Conservation (phyloP, 37 sponge, comb jelly and placozoan species). For the Ianthella basta region DNA sequence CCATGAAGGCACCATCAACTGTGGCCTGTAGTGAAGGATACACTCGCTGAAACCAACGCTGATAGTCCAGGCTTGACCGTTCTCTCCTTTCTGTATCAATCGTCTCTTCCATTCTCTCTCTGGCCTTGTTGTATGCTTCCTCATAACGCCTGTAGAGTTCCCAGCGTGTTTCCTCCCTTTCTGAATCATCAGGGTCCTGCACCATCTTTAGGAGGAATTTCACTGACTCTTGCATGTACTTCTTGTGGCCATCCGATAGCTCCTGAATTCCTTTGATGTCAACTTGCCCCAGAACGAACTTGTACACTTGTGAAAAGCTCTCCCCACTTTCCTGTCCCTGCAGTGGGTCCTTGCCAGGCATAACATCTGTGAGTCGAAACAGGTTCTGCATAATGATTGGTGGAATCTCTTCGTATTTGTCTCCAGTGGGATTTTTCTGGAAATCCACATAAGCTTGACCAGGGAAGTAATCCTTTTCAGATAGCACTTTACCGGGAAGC, state of each 20-base stretch:
- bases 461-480: conserved; percentile 57
- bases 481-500: conserved; percentile 64
- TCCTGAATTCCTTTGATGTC: conserved; percentile 26
- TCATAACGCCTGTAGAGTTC: conserved; percentile 39
- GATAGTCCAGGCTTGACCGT: conserved; percentile 22
- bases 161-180: conserved; percentile 29
- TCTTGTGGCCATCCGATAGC: background rate
- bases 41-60: conserved; percentile 55
- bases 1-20: conserved; percentile 63
- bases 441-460: conserved; percentile 43
- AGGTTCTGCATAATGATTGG: conserved; percentile 58
- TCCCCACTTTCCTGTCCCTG: conserved; percentile 47
- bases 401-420: conserved; percentile 33
- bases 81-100: conserved; percentile 33
- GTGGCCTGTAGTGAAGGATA: conserved; percentile 44
- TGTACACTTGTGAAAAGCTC: conserved; percentile 40
- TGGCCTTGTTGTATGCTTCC: conserved; percentile 44
- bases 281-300: conserved; percentile 34
- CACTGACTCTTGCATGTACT: conserved; percentile 2
- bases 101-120: conserved; percentile 52
- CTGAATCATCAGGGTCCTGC: conserved; percentile 33
- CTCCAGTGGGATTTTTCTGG: background rate
- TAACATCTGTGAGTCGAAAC: conserved; percentile 53
- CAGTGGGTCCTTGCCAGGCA: conserved; percentile 43
- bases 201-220: conserved; percentile 5